Evolutionary conservation across 2,888 invertebrate species (phyloP), one percentile per base, ranked within the genome.

Genomic region (Mythimna lalbum): DNA sequence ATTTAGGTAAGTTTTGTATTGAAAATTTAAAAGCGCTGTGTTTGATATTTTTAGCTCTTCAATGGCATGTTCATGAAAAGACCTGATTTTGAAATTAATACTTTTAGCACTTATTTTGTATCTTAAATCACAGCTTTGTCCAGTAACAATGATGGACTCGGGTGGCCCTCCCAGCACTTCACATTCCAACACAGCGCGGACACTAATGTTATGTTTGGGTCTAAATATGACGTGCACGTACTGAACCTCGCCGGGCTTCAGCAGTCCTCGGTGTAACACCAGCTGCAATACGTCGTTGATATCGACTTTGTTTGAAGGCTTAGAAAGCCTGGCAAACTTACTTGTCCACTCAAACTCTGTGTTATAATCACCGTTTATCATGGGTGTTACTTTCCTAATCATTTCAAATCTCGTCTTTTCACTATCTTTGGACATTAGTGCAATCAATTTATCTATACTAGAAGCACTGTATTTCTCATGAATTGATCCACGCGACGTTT

Each of bases 131-230:
- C 96, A 96, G 70, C 96, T 96, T 85, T 92, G 93, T 0, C 96
- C 97, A 1, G 89, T 90, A 2, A 97, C 90, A 50, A 88, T 71
- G 36, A 97, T 87, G 1, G 86, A 80, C 90, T 97, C 96, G 0
- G 96, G 84, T 3, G 96, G 96, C 1, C 97, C 97, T 12, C 96
- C 97, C 49, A 96, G 85, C 36, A 97, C 95, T 78, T 96, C 93
- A 85, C 97, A 97, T 73, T 96, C 90, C 0, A 96, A 89, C 39
- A 88, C 83, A n/a, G 96, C 96, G 67, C 91, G 90, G 4, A 97
- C 88, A 64, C 86, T 92, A 10, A 94, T 93, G 80, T 96, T 94
- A 6, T 79, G 72, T 69, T 89, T 91, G 4, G 96, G 96, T 73
- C 89, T 92, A 79, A 96, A 96, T 67, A 94, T 93, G 4, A 97